Evolutionary conservation across 2,113 vertebrate genomes (phyloP).

Genomic region (Lampris incognitus): DNA sequence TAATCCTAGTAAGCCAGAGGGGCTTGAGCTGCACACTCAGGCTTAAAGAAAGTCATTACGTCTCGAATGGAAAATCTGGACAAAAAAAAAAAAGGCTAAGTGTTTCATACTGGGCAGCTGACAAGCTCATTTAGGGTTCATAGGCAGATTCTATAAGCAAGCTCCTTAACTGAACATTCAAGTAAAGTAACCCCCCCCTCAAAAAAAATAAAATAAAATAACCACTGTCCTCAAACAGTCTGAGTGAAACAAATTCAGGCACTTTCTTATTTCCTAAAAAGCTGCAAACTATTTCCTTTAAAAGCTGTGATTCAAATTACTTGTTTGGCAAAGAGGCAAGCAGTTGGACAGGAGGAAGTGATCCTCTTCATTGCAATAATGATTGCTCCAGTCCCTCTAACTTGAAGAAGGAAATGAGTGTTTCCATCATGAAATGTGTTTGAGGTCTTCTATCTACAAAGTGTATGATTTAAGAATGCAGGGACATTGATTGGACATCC

Average conservation of each 20-base stretch:
- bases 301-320: constrained; percentile 79
- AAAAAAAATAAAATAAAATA: constrained; percentile 42
- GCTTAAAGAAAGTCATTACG: constrained; percentile 42
- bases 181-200: constrained; percentile 89
- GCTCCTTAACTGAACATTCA: constrained; percentile 93
- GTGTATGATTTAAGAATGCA: constrained; percentile 44
- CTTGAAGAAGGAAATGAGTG: constrained; percentile 71
- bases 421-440: constrained; percentile 68
- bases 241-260: constrained; percentile 96
- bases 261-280: constrained; percentile 95
- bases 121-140: constrained; percentile 72
- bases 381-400: constrained; percentile 74
- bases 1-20: constrained; percentile 61
- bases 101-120: constrained; percentile 68
- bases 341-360: constrained; percentile 61
- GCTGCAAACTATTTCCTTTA: constrained; percentile 72
- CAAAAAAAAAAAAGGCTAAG: constrained; percentile 39
- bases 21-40: constrained; percentile 44
- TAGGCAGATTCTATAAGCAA: constrained; percentile 89
- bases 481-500: constrained; percentile 32
- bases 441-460: constrained; percentile 51
- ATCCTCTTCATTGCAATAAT: constrained; percentile 55
- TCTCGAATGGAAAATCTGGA: constrained; percentile 64
- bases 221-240: constrained; percentile 88
- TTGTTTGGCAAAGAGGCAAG: constrained; percentile 86